Evolutionary conservation across 2,888 invertebrate species (phyloP).

Genomic region (Xylota sylvarum): DNA sequence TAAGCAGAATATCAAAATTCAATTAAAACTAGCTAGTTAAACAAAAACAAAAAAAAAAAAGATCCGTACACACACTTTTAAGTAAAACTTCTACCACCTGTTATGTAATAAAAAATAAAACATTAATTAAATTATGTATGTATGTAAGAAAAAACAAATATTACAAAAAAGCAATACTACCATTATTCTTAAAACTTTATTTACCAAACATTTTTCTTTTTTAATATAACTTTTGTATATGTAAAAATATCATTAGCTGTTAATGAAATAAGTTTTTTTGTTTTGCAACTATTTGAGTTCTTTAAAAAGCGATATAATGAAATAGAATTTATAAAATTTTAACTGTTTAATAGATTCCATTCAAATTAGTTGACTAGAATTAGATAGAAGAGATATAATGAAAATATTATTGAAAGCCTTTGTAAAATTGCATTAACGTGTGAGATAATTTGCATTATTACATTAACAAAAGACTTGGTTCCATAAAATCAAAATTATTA

Average conservation of each 20-base stretch:
- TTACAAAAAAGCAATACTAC: constrained; percentile 1
- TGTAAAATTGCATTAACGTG: constrained; percentile 58
- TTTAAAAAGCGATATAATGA: constrained; percentile 3
- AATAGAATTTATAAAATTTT: constrained; percentile 9
- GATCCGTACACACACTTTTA: not conserved
- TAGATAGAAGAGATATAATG: constrained; percentile 59
- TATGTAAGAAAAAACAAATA: not conserved
- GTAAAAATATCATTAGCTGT: constrained; percentile 14
- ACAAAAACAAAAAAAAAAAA: not conserved
- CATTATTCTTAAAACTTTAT: not conserved
- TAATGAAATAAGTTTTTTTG: not conserved
- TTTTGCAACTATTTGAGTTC: not conserved
- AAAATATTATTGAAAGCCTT: constrained; percentile 46
- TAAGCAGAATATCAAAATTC: not conserved
- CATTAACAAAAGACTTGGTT: constrained; percentile 60
- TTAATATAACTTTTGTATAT: constrained; percentile 7
- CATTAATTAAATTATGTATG: not conserved
- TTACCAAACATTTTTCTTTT: not conserved
- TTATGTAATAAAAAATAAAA: constrained; percentile 19
- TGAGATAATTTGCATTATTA: constrained; percentile 61
- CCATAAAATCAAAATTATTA: constrained; percentile 28
- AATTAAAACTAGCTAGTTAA: not conserved
- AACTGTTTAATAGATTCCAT: constrained; percentile 16
- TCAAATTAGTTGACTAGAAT: constrained; percentile 38
- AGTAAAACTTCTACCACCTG: constrained; percentile 37